These are phyloP conservation scores for Sphinx pinastri DNA, from an alignment of 2,888 invertebrate species.

Conservation along the genomic window DNA sequence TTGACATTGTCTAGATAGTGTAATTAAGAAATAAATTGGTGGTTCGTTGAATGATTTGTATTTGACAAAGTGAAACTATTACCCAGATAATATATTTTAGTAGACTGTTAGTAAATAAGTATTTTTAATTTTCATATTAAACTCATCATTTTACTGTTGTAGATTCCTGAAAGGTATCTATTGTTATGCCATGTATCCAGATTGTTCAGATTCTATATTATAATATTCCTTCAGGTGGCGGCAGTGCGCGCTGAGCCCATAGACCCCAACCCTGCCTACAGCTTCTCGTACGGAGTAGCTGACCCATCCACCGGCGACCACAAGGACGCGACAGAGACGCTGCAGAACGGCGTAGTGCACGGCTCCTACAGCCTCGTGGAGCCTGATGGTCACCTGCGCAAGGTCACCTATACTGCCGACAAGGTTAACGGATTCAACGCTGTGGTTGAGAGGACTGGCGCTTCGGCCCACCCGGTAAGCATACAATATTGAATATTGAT, in stretches of 20 bases:
- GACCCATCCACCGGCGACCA: conserved; percentile 81
- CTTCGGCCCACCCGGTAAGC: conserved; percentile 67
- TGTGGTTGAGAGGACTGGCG: conserved; percentile 79
- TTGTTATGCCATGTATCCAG: too few relatives aligned
- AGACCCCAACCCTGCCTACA: conserved; percentile 81
- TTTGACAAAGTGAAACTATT: too few relatives aligned
- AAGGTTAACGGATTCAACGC: conserved; percentile 81
- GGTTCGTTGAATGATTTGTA: too few relatives aligned
- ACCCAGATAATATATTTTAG: too few relatives aligned
- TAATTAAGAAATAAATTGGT: too few relatives aligned
- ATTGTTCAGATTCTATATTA: too few relatives aligned
- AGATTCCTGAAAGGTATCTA: too few relatives aligned
- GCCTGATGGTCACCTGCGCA: conserved; percentile 78
- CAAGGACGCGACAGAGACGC: conserved; percentile 77
- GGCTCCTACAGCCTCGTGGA: conserved; percentile 82
- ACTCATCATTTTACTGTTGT: too few relatives aligned
- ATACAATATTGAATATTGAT: too few relatives aligned
- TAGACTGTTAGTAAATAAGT: too few relatives aligned
- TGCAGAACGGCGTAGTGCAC: conserved; percentile 81
- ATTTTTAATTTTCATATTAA: too few relatives aligned
- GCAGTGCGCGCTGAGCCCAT: conserved; percentile 75
- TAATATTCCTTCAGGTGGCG: conserved; percentile 49
- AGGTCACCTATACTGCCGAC: conserved; percentile 82
- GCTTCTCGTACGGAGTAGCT: conserved; percentile 79
- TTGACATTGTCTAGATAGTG: too few relatives aligned